Evolutionary conservation across 2,888 invertebrate species (phyloP).

Genomic region (Lamellibrachia satsuma): DNA sequence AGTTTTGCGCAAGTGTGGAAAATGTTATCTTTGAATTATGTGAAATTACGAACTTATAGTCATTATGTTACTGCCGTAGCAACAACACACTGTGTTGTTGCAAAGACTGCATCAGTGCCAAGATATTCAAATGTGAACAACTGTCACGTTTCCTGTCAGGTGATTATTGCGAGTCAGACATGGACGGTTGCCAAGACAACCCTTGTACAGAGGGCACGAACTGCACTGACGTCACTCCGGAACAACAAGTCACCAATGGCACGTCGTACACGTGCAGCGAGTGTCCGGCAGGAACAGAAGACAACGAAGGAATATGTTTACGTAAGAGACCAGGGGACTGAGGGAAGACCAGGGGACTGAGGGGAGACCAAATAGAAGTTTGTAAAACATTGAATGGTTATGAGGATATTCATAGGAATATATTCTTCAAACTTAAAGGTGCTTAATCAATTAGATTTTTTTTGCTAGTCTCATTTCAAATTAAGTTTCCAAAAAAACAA

Average conservation of each 20-base stretch:
- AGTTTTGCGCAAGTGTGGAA: too few relatives aligned
- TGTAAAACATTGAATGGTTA: too few relatives aligned
- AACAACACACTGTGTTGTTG: neutral
- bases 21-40: too few relatives aligned
- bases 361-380: too few relatives aligned
- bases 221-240: constrained; percentile 25
- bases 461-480: too few relatives aligned
- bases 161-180: constrained; percentile 18
- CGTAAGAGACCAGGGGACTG: neutral
- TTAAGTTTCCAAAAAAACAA: too few relatives aligned
- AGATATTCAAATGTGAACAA: neutral
- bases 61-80: neutral
- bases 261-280: constrained; percentile 17
- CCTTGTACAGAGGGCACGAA: constrained; percentile 20
- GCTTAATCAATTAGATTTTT: too few relatives aligned
- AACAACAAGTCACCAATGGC: neutral
- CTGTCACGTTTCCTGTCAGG: neutral
- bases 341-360: too few relatives aligned
- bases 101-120: neutral
- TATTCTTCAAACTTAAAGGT: too few relatives aligned
- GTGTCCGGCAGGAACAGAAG: constrained; percentile 22
- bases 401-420: too few relatives aligned
- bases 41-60: too few relatives aligned
- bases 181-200: constrained; percentile 20
- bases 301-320: neutral